These are phyloP conservation scores for Alcedo quadribrachys DNA, from an alignment of 2,797 vertebrate genomes.

Conservation along the genomic window DNA sequence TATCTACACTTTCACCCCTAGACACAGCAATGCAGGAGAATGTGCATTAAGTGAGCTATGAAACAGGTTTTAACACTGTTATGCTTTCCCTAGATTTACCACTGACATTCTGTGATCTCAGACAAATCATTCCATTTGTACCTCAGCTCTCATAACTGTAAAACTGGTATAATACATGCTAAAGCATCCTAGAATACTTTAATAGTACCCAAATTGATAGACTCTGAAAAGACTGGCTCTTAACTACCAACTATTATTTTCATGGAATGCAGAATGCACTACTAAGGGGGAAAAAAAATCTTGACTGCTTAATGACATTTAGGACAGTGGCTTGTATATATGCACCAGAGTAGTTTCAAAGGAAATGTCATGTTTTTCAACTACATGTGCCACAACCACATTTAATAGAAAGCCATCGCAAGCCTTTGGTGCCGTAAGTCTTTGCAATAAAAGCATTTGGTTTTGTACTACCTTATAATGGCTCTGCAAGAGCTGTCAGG, in stretches of 20 bases:
- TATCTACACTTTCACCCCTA: neutral
- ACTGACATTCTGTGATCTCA: neutral
- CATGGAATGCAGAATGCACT: neutral
- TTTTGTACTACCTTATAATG: conserved; percentile 13
- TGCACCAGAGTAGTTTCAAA: neutral
- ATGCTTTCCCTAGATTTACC: neutral
- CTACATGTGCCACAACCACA: neutral
- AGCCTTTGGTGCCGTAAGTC: neutral
- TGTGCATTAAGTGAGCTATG: neutral
- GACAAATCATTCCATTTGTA: neutral
- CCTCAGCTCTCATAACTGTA: neutral
- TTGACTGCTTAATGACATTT: neutral
- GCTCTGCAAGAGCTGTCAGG: conserved; percentile 49
- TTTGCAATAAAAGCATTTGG: conserved; percentile 15
- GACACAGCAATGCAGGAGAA: neutral
- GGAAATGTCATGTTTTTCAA: neutral
- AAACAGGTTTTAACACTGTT: neutral
- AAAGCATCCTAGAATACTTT: neutral
- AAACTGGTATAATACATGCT: neutral
- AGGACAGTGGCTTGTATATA: neutral
- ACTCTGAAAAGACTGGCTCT: neutral
- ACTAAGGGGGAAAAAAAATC: neutral
- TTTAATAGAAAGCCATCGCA: neutral
- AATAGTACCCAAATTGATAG: neutral
- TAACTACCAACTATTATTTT: neutral